Percentiles rank a stretch among this genome's conserved stretches.
Evolutionary conservation across 2,797 vertebrate genomes (phyloP).

Genomic region (Mormyrops boulengeri): DNA sequence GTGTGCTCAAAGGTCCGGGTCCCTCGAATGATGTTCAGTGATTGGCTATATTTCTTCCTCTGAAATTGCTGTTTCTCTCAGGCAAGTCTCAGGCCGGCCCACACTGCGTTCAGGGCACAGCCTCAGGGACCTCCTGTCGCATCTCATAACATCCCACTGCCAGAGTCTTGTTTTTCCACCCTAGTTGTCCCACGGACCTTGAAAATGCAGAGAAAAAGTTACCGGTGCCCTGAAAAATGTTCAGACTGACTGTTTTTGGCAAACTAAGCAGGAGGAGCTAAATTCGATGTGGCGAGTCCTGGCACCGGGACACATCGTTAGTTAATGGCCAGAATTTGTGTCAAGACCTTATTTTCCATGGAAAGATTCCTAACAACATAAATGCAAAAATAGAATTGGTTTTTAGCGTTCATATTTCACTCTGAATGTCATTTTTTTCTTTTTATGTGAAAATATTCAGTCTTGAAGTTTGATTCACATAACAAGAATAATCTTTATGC

Average conservation of each 20-base stretch:
- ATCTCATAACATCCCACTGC: neutral
- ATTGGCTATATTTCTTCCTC: neutral
- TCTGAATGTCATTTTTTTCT: neutral
- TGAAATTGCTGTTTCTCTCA: neutral
- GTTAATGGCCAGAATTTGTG: neutral
- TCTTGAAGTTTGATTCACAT: neutral
- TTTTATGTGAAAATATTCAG: neutral
- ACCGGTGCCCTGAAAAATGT: neutral
- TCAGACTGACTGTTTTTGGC: neutral
- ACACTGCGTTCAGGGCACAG: neutral
- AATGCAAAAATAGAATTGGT: neutral
- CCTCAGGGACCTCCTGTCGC: neutral
- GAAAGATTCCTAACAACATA: neutral
- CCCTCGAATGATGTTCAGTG: neutral
- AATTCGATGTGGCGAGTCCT: neutral
- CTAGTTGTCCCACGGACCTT: neutral
- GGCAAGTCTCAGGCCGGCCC: neutral
- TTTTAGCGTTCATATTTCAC: neutral
- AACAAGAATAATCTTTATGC: neutral
- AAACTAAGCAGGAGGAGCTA: neutral
- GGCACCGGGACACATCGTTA: neutral
- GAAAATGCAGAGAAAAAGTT: neutral
- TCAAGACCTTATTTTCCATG: neutral
- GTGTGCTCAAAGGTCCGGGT: neutral
- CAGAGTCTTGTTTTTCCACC: conserved; percentile 8